A percentile compares a stretch with the other conserved stretches of the same genome.
Conservation (phyloP, 2,113 vertebrate genomes). For the Prunella himalayana region DNA sequence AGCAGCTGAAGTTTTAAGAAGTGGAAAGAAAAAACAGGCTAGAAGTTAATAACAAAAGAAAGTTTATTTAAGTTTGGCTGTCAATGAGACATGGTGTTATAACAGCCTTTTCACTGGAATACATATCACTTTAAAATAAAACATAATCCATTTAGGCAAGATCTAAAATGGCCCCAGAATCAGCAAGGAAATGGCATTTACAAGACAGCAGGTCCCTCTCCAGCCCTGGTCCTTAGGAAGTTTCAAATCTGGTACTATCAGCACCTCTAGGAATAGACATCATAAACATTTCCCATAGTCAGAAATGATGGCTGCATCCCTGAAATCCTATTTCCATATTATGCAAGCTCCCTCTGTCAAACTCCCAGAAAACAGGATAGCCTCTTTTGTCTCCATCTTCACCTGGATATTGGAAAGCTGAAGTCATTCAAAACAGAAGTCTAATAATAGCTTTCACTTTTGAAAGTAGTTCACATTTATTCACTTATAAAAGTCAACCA, state of each 20-base stretch:
- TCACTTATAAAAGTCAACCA: not conserved
- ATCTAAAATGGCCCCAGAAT: not conserved
- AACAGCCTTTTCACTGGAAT: not conserved
- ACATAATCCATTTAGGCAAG: not conserved
- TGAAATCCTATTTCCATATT: not conserved
- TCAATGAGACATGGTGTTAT: not conserved
- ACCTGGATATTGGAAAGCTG: not conserved
- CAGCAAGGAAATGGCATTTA: not conserved
- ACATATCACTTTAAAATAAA: not conserved
- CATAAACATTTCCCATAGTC: not conserved
- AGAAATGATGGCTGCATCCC: not conserved
- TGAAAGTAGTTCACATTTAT: not conserved
- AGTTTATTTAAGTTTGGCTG: not conserved
- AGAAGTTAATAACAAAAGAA: not conserved
- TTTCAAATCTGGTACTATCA: not conserved
- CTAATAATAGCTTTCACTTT: not conserved
- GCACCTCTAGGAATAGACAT: not conserved
- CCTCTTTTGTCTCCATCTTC: not conserved
- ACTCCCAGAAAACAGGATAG: not conserved
- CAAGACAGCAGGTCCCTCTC: not conserved
- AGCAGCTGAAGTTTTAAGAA: not conserved
- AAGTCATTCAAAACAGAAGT: not conserved
- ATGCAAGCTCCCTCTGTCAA: not conserved
- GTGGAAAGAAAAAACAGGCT: accelerated
- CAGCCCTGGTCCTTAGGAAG: not conserved